Evolutionary conservation across 2,113 vertebrate species (phyloP).

Genomic region (Cebidichthys violaceus): DNA sequence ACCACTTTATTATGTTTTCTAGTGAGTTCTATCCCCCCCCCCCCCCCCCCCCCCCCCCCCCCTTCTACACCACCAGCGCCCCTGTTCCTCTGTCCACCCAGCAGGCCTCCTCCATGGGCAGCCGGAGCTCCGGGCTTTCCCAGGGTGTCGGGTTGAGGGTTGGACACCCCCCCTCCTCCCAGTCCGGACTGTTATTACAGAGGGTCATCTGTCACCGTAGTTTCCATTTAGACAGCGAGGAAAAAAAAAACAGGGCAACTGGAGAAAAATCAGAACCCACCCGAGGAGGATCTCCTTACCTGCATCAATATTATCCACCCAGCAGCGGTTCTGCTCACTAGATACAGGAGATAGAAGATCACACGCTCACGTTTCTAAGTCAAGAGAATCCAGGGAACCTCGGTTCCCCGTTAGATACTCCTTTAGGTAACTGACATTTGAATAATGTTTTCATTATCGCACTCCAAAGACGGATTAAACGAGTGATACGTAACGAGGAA

Average conservation of each 20-base stretch:
- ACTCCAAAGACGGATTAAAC: background rate
- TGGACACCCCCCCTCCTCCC: slow-evolving; percentile 62
- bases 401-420: slow-evolving; percentile 24
- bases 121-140: slow-evolving; percentile 72
- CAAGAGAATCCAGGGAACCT: slow-evolving; percentile 2
- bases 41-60: accelerated
- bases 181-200: slow-evolving; percentile 75
- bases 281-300: slow-evolving; percentile 70
- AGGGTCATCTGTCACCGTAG: slow-evolving; percentile 76
- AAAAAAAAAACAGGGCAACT: slow-evolving; percentile 54
- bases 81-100: slow-evolving; percentile 42
- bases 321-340: slow-evolving; percentile 40
- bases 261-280: slow-evolving; percentile 44
- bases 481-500: background rate
- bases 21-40: background rate
- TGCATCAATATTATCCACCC: slow-evolving; percentile 78
- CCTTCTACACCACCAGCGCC: background rate
- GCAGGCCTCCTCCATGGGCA: slow-evolving; percentile 62
- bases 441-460: slow-evolving; percentile 50
- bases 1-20: slow-evolving; percentile 20
- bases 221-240: slow-evolving; percentile 68
- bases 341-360: slow-evolving; percentile 39
- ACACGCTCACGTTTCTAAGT: slow-evolving; percentile 41
- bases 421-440: slow-evolving; percentile 26
- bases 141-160: slow-evolving; percentile 82